These are phyloP conservation scores for Octopus sinensis DNA, from an alignment of 1,140 invertebrate genomes.

Conservation along the genomic window DNA sequence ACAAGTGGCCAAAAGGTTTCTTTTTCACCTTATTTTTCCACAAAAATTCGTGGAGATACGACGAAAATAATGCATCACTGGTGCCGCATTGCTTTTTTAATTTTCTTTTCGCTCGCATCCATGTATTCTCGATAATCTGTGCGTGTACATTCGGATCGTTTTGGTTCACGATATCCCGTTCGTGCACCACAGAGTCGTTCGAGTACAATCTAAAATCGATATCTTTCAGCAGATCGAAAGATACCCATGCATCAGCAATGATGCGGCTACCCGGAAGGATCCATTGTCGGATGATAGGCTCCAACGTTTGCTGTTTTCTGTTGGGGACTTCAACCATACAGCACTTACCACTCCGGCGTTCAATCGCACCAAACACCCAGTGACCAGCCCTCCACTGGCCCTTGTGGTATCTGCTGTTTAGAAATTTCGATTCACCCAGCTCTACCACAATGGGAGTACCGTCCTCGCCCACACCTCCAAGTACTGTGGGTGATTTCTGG, in stretches of 20 bases:
- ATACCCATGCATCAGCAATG: conserved; percentile 25
- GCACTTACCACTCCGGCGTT: conserved; percentile 17
- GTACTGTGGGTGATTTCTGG: background rate
- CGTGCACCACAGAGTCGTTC: conserved; percentile 19
- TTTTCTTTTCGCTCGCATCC: conserved; percentile 25
- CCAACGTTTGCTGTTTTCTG: conserved; percentile 18
- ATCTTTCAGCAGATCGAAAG: conserved; percentile 18
- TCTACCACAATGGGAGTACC: conserved; percentile 20
- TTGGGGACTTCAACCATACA: conserved; percentile 23
- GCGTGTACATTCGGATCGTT: conserved; percentile 19
- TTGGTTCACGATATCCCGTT: conserved; percentile 21
- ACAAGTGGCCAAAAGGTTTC: background rate
- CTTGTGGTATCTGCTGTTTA: conserved; percentile 30
- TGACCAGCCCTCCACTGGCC: conserved; percentile 23
- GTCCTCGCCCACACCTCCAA: conserved; percentile 19
- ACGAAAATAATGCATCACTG: conserved; percentile 9
- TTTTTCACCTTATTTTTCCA: background rate
- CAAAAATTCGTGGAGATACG: conserved; percentile 22
- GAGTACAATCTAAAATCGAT: conserved; percentile 17
- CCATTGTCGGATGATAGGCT: conserved; percentile 20
- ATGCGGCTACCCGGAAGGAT: conserved; percentile 25
- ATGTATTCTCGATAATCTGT: conserved; percentile 21
- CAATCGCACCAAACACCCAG: conserved; percentile 31
- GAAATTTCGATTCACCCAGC: conserved; percentile 27
- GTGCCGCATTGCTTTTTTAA: conserved; percentile 20